These are phyloP conservation scores for Eristalis tenax DNA, from an alignment of 2,888 invertebrate species.

Conservation along the genomic window DNA sequence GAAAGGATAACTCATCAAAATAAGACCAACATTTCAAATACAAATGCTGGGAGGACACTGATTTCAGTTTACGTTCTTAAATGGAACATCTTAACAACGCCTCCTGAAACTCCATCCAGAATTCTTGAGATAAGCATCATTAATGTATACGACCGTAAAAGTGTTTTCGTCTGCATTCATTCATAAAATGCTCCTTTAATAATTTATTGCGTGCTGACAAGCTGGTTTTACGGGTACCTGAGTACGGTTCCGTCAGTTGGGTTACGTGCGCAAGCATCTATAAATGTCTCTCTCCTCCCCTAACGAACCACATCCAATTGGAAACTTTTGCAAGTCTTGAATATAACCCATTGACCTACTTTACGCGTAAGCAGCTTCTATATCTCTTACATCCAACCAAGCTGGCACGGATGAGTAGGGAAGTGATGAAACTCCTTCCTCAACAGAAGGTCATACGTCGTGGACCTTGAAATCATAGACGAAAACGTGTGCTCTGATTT, in stretches of 20 bases:
- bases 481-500: not conserved
- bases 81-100: no score
- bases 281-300: not conserved
- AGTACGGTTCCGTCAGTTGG: not conserved
- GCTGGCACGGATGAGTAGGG: not conserved
- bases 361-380: not conserved
- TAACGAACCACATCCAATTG: not conserved
- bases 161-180: not conserved
- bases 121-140: not conserved
- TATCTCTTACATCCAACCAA: not conserved
- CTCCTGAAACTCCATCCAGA: not conserved
- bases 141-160: not conserved
- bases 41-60: no score
- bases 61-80: no score
- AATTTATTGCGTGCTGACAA: not conserved
- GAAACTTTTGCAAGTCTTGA: not conserved
- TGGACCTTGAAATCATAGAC: not conserved
- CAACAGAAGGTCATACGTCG: not conserved
- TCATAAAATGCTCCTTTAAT: not conserved
- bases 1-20: no score
- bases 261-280: not conserved
- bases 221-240: not conserved
- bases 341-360: not conserved
- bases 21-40: no score
- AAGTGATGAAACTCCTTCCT: not conserved